phyloP scores from a whole-genome alignment of 2,797 vertebrate species.

The Varecia variegata region DNA sequence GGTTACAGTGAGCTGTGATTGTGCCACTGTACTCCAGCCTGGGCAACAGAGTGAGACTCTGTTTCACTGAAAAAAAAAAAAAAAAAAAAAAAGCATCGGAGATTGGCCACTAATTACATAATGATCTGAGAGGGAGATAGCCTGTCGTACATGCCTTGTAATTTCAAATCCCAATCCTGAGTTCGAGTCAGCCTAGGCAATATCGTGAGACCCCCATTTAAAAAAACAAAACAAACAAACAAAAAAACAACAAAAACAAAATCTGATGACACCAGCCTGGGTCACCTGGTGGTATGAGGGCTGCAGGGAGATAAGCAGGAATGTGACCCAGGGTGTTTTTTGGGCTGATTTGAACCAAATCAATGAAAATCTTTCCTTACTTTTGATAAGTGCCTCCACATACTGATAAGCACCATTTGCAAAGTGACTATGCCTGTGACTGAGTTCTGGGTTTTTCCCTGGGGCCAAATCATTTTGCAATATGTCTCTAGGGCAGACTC shows the following conservation, averaged over 20 bases:
- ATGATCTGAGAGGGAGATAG: not conserved
- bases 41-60: not conserved
- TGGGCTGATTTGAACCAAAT: slow-evolving; percentile 46
- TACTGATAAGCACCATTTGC: slow-evolving; percentile 24
- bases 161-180: not conserved
- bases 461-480: not conserved
- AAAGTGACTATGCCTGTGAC: not conserved
- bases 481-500: not conserved
- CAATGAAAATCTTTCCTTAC: not conserved
- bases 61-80: not conserved
- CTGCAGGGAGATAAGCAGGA: not conserved
- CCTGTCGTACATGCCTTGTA: not conserved
- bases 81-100: not conserved
- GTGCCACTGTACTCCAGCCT: not conserved
- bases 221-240: too few relatives aligned
- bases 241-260: not conserved
- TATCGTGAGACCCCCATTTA: not conserved
- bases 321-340: not conserved
- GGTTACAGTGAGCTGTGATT: not conserved
- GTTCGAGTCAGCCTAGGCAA: not conserved
- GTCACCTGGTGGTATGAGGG: not conserved
- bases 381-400: not conserved
- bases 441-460: slow-evolving; percentile 36
- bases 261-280: not conserved
- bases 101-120: not conserved